phyloP scores from a whole-genome alignment of 2,888 invertebrate species.

The Aleiodes leptofemur region DNA sequence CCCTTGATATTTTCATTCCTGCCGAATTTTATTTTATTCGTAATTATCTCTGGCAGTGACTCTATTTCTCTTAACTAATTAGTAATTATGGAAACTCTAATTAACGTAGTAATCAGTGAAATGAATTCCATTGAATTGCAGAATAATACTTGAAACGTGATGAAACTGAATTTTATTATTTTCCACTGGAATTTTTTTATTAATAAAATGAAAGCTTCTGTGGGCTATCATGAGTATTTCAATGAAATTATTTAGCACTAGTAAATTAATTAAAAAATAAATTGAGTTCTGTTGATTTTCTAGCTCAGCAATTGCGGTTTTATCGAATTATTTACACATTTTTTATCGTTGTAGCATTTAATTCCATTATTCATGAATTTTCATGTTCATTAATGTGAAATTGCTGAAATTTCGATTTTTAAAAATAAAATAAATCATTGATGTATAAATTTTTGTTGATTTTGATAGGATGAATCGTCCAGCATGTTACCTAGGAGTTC shows the following conservation, averaged over 20 bases:
- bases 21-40: background rate
- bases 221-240: too few species aligned
- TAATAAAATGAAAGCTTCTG: too few species aligned
- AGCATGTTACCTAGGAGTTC: constrained; percentile 33
- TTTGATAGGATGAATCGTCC: constrained; percentile 52
- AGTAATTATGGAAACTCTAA: constrained; percentile 26
- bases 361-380: background rate
- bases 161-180: background rate
- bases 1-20: background rate
- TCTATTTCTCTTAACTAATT: constrained; percentile 10
- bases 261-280: too few species aligned
- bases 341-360: background rate
- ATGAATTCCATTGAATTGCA: constrained; percentile 19
- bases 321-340: background rate
- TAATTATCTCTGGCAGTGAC: background rate
- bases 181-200: background rate
- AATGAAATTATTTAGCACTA: too few species aligned
- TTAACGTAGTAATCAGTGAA: constrained; percentile 18
- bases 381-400: too few species aligned
- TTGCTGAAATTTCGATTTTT: background rate
- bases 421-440: constrained; percentile 51
- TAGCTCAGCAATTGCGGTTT: too few species aligned
- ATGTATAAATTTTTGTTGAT: constrained; percentile 57
- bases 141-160: background rate
- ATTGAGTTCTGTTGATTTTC: too few species aligned